A percentile compares a stretch with the other conserved stretches of the same genome.
Evolutionary conservation across 2,797 vertebrate species (phyloP).

Genomic region (Diceros bicornis): DNA sequence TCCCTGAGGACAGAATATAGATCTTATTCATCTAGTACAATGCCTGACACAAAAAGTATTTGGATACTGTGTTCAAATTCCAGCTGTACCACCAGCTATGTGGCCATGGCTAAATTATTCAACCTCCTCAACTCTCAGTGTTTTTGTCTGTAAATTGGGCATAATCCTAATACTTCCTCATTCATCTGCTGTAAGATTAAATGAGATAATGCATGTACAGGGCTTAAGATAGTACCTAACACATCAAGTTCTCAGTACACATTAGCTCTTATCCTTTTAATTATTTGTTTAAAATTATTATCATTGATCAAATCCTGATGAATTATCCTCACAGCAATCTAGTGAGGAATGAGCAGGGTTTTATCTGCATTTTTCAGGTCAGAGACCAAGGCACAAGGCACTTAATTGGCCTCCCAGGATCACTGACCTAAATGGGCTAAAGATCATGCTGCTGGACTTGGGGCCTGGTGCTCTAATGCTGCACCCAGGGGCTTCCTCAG

Average conservation of each 20-base stretch:
- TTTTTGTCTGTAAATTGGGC: neutral
- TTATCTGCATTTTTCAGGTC: neutral
- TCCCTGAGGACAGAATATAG: neutral
- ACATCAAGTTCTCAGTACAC: neutral
- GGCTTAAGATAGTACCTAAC: neutral
- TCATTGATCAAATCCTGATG: neutral
- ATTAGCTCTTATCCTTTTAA: neutral
- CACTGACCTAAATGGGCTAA: neutral
- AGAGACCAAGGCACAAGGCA: neutral
- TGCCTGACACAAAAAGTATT: neutral
- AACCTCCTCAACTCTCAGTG: neutral
- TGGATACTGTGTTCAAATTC: neutral
- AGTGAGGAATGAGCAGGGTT: neutral
- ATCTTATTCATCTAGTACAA: neutral
- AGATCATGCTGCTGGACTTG: neutral
- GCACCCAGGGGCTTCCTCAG: neutral
- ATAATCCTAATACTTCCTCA: neutral
- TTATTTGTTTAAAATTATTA: constrained; percentile 21
- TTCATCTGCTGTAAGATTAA: neutral
- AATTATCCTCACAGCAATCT: neutral
- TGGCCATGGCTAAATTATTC: neutral
- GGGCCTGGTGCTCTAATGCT: neutral
- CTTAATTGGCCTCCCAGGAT: neutral
- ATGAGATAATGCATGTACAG: neutral
- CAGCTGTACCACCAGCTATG: neutral